These are phyloP conservation scores for Physocephala rufipes DNA, from an alignment of 2,888 invertebrate genomes.

Conservation along the genomic window DNA sequence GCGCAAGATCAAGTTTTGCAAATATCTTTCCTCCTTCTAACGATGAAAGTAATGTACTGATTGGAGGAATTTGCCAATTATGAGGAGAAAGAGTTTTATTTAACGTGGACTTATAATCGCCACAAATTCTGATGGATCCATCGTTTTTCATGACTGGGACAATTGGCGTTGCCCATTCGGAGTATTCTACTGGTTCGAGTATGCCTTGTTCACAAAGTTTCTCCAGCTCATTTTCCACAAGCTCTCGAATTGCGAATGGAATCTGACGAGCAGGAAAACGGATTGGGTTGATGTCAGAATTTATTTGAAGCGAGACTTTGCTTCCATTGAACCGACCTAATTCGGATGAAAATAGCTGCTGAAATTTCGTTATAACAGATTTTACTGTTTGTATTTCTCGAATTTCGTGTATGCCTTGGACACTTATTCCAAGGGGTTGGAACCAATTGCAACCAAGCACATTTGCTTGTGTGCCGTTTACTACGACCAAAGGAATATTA, in stretches of 20 bases:
- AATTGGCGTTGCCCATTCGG: constrained; percentile 40
- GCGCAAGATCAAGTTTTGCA: constrained; percentile 57
- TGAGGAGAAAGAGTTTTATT: constrained; percentile 50
- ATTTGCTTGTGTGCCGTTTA: not conserved
- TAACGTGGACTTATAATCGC: constrained; percentile 51
- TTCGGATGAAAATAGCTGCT: not conserved
- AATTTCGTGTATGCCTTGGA: not conserved
- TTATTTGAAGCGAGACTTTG: not conserved
- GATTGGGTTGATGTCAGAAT: not conserved
- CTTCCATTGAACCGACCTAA: not conserved
- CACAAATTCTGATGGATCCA: constrained; percentile 49
- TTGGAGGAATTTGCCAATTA: constrained; percentile 45
- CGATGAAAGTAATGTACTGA: constrained; percentile 37
- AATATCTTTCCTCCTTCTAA: constrained; percentile 53
- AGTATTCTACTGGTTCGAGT: constrained; percentile 40
- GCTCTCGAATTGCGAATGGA: constrained; percentile 20
- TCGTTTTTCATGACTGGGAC: constrained; percentile 25
- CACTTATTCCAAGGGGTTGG: not conserved
- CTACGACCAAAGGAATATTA: not conserved
- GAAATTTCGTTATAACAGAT: not conserved
- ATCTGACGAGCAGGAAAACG: constrained; percentile 28
- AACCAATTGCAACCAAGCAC: not conserved
- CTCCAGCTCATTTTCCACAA: constrained; percentile 42
- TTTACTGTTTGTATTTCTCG: not conserved
- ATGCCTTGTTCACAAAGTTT: constrained; percentile 45